Evolutionary conservation across 2,113 vertebrate species (phyloP).

Genomic region (Halichoeres trimaculatus): DNA sequence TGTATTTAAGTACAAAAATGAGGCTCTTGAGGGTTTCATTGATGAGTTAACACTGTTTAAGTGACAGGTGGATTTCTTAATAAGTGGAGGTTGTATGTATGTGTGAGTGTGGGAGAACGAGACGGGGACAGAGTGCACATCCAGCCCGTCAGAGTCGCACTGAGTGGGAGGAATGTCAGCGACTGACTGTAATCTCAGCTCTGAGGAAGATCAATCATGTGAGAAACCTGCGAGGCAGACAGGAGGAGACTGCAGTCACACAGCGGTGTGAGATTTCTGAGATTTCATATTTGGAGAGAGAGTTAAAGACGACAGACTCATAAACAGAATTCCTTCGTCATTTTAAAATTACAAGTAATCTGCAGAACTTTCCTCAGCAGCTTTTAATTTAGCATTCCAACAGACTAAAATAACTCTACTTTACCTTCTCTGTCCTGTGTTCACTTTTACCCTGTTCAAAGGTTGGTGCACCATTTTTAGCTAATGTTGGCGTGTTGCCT

Average conservation of each 20-base stretch:
- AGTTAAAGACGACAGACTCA: background rate
- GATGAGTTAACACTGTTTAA: too few species aligned
- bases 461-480: too few species aligned
- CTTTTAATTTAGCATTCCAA: too few species aligned
- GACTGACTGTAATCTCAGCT: constrained; percentile 14
- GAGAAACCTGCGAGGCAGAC: constrained; percentile 23
- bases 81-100: too few species aligned
- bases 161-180: constrained; percentile 23
- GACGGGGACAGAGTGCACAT: background rate
- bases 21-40: too few species aligned
- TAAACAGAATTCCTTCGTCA: background rate
- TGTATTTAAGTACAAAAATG: too few species aligned
- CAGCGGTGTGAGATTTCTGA: background rate
- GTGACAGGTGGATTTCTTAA: too few species aligned
- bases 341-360: too few species aligned
- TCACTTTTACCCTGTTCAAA: too few species aligned
- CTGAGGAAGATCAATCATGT: constrained; percentile 5
- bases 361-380: too few species aligned
- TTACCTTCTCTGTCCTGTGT: background rate
- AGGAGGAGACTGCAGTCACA: constrained; percentile 2
- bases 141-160: constrained; percentile 6
- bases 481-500: too few species aligned
- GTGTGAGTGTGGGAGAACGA: constrained; percentile 1
- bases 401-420: too few species aligned
- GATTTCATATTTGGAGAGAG: background rate